Percentiles rank a stretch among this genome's conserved stretches.
Evolutionary conservation across 2,113 vertebrate genomes (phyloP).

Genomic region (Chloroceryle aenea): DNA sequence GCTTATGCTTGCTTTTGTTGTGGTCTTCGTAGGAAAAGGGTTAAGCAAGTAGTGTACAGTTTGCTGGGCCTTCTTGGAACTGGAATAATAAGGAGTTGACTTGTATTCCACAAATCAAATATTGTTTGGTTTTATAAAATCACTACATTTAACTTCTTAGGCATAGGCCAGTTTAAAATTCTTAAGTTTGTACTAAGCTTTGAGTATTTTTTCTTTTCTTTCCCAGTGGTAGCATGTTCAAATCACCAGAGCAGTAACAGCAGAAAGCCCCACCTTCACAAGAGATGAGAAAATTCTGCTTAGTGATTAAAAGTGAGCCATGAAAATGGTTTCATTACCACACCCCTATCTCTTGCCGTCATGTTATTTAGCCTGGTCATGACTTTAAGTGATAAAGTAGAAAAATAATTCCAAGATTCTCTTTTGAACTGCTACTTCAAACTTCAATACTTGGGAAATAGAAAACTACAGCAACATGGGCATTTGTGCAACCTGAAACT

Average conservation of each 20-base stretch:
- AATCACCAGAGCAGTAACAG: background rate
- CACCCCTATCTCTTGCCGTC: background rate
- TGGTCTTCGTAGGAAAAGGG: background rate
- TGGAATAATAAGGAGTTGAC: background rate
- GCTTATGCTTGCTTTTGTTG: background rate
- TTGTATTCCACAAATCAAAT: background rate
- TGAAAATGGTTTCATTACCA: constrained; percentile 6
- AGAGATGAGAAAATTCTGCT: constrained; percentile 7
- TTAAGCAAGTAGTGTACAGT: background rate
- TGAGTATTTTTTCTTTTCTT: background rate
- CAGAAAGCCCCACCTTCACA: background rate
- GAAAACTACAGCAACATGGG: background rate
- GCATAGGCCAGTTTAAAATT: background rate
- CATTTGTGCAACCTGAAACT: background rate
- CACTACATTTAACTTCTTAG: background rate
- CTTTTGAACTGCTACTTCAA: background rate
- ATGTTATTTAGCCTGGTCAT: background rate
- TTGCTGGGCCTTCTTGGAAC: background rate
- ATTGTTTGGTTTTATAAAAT: background rate
- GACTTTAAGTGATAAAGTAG: background rate
- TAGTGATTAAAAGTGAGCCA: background rate
- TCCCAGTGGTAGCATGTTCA: background rate
- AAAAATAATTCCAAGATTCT: background rate
- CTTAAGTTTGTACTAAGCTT: background rate
- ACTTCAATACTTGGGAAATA: background rate